Conservation (phyloP, 2,888 invertebrate genomes). For the Nephrocerus scutellatus region DNA sequence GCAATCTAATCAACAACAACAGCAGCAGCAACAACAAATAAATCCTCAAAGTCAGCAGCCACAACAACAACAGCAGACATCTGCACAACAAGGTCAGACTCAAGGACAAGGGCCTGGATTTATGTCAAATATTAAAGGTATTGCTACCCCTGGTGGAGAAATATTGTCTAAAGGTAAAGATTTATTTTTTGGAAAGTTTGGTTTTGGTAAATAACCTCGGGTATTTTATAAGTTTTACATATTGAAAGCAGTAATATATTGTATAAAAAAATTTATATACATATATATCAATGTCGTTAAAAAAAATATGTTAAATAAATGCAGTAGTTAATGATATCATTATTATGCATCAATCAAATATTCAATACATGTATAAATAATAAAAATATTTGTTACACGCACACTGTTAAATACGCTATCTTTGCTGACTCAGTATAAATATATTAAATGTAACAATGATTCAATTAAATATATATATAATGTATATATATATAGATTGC, state of each 20-base stretch:
- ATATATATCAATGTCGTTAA: constrained; percentile 18
- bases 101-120: constrained; percentile 55
- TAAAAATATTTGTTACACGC: constrained; percentile 47
- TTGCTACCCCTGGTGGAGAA: constrained; percentile 78
- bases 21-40: constrained; percentile 32
- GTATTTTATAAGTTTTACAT: constrained; percentile 37
- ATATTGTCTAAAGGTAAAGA: constrained; percentile 89
- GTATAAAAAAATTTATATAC: too few species aligned
- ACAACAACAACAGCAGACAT: constrained; percentile 26
- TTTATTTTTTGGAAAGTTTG: constrained; percentile 90
- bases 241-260: constrained; percentile 5
- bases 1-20: constrained; percentile 45
- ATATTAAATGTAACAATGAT: constrained; percentile 16
- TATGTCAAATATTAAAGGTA: constrained; percentile 85
- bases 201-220: constrained; percentile 65
- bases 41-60: constrained; percentile 44
- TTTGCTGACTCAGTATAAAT: constrained; percentile 48
- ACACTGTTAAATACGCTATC: constrained; percentile 48
- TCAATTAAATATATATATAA: too few species aligned
- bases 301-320: constrained; percentile 22
- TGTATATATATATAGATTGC: too few species aligned
- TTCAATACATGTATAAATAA: constrained; percentile 28
- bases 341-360: constrained; percentile 15
- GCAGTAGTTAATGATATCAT: constrained; percentile 1
- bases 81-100: constrained; percentile 44